These are phyloP conservation scores for Sebastes minor DNA, from an alignment of 2,797 vertebrate genomes.

Conservation along the genomic window DNA sequence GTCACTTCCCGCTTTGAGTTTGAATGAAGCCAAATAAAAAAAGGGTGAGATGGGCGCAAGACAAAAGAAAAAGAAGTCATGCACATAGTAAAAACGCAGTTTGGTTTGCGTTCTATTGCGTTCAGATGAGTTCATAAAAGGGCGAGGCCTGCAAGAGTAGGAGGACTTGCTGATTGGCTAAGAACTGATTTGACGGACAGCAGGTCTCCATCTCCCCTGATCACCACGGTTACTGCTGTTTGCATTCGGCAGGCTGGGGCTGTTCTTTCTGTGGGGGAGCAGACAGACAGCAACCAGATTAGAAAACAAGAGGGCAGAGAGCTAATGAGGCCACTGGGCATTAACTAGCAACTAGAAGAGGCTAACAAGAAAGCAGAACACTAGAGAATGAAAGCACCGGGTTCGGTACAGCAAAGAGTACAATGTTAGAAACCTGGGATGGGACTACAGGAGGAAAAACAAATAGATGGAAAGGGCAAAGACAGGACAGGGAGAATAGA, in stretches of 20 bases:
- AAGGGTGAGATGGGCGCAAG: slow-evolving; percentile 50
- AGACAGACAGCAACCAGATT: not conserved
- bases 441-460: slow-evolving; percentile 13
- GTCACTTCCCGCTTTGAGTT: slow-evolving; percentile 48
- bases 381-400: slow-evolving; percentile 28
- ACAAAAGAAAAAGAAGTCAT: slow-evolving; percentile 81
- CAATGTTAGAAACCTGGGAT: slow-evolving; percentile 61
- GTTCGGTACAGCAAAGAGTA: slow-evolving; percentile 13
- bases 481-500: not conserved
- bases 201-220: slow-evolving; percentile 73
- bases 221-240: slow-evolving; percentile 92
- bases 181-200: slow-evolving; percentile 63
- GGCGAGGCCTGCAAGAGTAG: slow-evolving; percentile 77
- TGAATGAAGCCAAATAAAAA: slow-evolving; percentile 62
- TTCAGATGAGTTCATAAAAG: slow-evolving; percentile 83
- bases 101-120: slow-evolving; percentile 80
- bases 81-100: slow-evolving; percentile 87
- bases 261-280: slow-evolving; percentile 86
- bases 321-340: not conserved
- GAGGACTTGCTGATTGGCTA: slow-evolving; percentile 66
- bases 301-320: not conserved
- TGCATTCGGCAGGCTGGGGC: slow-evolving; percentile 96
- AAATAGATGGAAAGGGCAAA: slow-evolving; percentile 4
- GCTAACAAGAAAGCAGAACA: slow-evolving; percentile 30
- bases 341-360: slow-evolving; percentile 6